A percentile compares a stretch with the other conserved stretches of the same genome.
These are phyloP conservation scores for Lycaon pictus DNA, from an alignment of 2,113 vertebrate genomes.

Conservation along the genomic window DNA sequence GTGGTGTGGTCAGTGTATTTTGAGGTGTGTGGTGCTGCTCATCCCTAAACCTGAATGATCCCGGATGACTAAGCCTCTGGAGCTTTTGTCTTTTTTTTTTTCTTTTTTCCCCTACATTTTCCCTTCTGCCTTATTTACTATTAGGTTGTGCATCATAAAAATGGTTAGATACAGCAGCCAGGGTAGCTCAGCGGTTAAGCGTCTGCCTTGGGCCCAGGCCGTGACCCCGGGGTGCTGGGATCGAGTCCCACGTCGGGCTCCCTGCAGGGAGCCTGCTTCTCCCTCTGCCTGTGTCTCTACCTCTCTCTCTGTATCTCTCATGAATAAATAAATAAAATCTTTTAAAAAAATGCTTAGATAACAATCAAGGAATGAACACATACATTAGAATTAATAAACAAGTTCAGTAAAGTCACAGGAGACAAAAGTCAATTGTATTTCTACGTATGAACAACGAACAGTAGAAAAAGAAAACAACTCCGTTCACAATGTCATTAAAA, in stretches of 20 bases:
- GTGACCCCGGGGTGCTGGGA: too few relatives aligned
- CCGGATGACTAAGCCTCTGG: background rate
- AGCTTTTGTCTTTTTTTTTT: background rate
- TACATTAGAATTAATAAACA: background rate
- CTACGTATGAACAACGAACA: background rate
- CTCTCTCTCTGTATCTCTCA: too few relatives aligned
- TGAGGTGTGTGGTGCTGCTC: background rate
- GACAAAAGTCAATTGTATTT: background rate
- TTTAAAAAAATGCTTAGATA: background rate
- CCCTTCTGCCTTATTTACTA: background rate
- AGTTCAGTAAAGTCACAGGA: background rate
- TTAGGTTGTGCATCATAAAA: background rate
- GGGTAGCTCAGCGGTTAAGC: too few relatives aligned
- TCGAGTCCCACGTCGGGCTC: too few relatives aligned
- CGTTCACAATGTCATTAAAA: background rate
- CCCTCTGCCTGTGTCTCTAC: too few relatives aligned
- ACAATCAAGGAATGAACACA: background rate
- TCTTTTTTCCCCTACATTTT: too few relatives aligned
- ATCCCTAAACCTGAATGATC: background rate
- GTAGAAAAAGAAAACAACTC: conserved; percentile 15
- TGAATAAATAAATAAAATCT: too few relatives aligned
- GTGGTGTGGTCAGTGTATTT: background rate
- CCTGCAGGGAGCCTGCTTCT: too few relatives aligned
- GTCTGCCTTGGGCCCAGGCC: too few relatives aligned
- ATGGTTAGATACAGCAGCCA: background rate